Percentiles rank a stretch among this genome's conserved stretches.
Conservation (phyloP, 2,113 vertebrate genomes). For the Crotalus helleri region DNA sequence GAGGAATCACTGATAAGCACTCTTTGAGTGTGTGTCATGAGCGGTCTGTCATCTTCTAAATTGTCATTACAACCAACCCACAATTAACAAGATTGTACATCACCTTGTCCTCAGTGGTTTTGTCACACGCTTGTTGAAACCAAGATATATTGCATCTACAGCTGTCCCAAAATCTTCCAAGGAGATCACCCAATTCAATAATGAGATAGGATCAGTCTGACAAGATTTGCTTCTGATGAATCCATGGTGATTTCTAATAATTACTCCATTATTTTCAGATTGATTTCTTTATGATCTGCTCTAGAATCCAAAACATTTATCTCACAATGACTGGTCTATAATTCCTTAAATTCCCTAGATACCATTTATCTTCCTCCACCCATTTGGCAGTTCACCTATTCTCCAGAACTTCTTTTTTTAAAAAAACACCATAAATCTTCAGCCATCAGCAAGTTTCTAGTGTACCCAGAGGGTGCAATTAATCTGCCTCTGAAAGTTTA, state of each 20-base stretch:
- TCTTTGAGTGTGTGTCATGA: neutral
- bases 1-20: neutral
- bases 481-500: neutral
- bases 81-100: neutral
- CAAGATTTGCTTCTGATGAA: neutral
- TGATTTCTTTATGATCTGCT: neutral
- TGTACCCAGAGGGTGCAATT: neutral
- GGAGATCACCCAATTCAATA: neutral
- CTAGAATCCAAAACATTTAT: neutral
- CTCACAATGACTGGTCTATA: neutral
- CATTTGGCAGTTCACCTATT: neutral
- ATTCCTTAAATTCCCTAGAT: neutral
- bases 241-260: neutral
- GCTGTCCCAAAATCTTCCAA: neutral
- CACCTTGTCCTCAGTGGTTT: neutral
- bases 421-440: neutral
- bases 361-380: neutral
- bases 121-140: neutral
- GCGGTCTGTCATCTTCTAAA: neutral
- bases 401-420: neutral
- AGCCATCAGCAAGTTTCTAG: neutral
- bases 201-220: neutral
- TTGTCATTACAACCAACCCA: neutral
- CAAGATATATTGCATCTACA: neutral
- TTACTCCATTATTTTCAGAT: neutral